Evolutionary conservation across 2,888 invertebrate genomes (phyloP), one percentile per base, ranked within the genome.

Genomic region (Scaptodrosophila latifasciaeformis): DNA sequence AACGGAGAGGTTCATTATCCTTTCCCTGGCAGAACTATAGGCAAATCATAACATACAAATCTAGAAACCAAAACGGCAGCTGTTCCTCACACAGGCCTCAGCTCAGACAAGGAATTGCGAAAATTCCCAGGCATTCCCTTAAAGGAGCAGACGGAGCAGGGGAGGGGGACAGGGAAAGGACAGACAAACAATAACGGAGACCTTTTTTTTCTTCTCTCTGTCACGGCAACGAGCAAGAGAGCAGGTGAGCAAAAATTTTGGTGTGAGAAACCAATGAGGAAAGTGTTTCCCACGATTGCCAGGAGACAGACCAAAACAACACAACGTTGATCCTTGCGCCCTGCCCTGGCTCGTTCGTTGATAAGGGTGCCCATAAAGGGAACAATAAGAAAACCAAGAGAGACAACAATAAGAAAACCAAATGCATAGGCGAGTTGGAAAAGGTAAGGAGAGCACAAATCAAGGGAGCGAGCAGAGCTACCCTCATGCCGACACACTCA

Each of bases 191-290:
- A n/a, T n/a, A n/a, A n/a, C 34, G 34, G 13, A 13, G 37, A 6
- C 17, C 17, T 37, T 13, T 37, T 37, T 9, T 37, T 42, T 55
- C 39, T 15, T 37, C 17, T 17, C 17, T 17, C 15, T 12, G 2
- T 30, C 17, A 15, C 13, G 37, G 47, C 17, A n/a, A 27, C 21
- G 24, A 24, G 34, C 13, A 37, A 35, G 49, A n/a, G 80, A 78
- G 84, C 86, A 86, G 85, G 86, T 86, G 86, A 83, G 82, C 79
- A 70, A 63, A 66, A 64, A 72, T 67, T 60, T 67, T 69, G 84
- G 84, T 86, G 86, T 86, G 86, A 86, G 86, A 86, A 86, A 82
- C 84, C 68, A 78, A 77, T 68, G 72, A 75, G 65, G 82, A 84
- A 83, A 85, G 82, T 80, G 81, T 82, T 86, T 86, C 86, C 86